Base-by-base conservation (phyloP, 2,797 vertebrate species). In the Microchirus variegatus region DNA sequence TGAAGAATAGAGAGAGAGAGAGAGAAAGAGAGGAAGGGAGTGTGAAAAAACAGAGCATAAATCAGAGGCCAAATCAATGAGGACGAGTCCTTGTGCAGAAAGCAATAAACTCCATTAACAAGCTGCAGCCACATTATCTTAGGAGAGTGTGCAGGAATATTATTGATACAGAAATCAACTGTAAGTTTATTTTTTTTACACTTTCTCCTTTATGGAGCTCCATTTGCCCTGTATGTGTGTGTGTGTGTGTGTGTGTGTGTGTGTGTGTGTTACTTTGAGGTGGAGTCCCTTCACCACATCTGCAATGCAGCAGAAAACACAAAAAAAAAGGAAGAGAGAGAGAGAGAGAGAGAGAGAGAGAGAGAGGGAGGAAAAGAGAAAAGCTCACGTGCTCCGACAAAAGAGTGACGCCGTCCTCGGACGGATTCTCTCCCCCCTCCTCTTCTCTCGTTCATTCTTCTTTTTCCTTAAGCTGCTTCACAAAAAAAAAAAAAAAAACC, bases 241-340 rank as follows among this genome's bases (percentile, higher is more conserved):
- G 57, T 40, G 60, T 43, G 68, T 31, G 55, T 38, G 53, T 45
- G 59, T 15, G 57, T 40, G 54, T 54, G 70, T 49, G 68, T 19
- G 70, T 56, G 64, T 42, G 55, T 66, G 81, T 37, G 26, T 82
- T 84, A 87, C 78, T 88, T 90, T 83, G 89, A 90, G 87, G 88
- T 89, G 85, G 89, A 91, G 88, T 89, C 87, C 89, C 85, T 88
- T 77, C 70, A 70, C 87, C 80, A 92, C 88, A 93, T 93, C 92
- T 93, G 91, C 92, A 93, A 93, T 93, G 93, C 93, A 94, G 92
- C 88, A 93, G 82, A 92, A 90, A 87, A 89, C 72, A 86, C 81
- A 84, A 79, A 75, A 81, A 76, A 82, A n/a, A n/a, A n/a, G n/a
- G n/a, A n/a, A n/a, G n/a, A n/a, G n/a, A n/a, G n/a, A n/a, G n/a